phyloP scores from a whole-genome alignment of 2,888 invertebrate species.

The Phengaris arion region DNA sequence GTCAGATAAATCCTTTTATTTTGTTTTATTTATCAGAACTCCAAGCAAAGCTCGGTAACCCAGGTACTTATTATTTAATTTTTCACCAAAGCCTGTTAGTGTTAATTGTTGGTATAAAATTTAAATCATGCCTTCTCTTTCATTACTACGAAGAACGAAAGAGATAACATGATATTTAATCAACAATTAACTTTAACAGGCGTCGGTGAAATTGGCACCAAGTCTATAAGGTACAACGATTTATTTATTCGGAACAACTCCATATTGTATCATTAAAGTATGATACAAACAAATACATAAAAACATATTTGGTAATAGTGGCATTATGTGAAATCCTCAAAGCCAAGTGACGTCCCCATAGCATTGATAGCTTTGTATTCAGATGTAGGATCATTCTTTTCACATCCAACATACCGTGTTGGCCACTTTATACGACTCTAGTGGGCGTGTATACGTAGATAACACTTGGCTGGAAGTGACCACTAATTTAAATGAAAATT shows the following conservation, averaged over 20 bases:
- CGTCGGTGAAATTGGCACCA: too few relatives aligned
- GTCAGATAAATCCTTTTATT: too few relatives aligned
- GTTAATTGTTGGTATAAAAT: too few relatives aligned
- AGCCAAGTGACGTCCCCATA: constrained; percentile 53
- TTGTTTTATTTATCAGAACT: too few relatives aligned
- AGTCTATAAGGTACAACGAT: too few relatives aligned
- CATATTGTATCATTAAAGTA: background rate
- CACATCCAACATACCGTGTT: constrained; percentile 56
- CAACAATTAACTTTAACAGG: too few relatives aligned
- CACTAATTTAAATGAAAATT: background rate
- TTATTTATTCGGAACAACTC: background rate
- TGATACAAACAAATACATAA: background rate
- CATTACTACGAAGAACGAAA: too few relatives aligned
- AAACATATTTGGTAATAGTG: constrained; percentile 16
- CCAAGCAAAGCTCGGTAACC: too few relatives aligned
- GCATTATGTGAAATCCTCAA: constrained; percentile 38
- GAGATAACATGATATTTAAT: too few relatives aligned
- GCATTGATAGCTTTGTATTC: constrained; percentile 49
- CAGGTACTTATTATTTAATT: too few relatives aligned
- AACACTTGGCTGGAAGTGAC: constrained; percentile 33
- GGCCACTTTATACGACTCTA: constrained; percentile 66
- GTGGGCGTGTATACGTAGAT: constrained; percentile 39
- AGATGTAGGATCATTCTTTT: constrained; percentile 52
- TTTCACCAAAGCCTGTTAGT: too few relatives aligned
- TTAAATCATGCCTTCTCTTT: too few relatives aligned